Evolutionary conservation across 2,113 vertebrate species (phyloP).

Genomic region (Theropithecus gelada): DNA sequence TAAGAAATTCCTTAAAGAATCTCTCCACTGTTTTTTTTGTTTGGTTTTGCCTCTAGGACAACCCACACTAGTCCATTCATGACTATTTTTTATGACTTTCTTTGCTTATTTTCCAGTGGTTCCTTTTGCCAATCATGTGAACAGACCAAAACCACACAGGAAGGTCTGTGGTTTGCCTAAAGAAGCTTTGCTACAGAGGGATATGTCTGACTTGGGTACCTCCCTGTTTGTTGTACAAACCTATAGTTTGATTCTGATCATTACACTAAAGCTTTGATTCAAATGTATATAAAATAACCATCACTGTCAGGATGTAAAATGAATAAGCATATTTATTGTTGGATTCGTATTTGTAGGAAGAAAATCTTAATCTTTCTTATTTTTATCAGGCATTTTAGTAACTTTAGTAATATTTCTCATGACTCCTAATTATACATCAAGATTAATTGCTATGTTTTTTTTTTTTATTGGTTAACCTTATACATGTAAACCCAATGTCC

Average conservation of each 20-base stretch:
- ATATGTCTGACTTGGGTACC: neutral
- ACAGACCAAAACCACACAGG: neutral
- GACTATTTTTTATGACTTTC: slow-evolving; percentile 32
- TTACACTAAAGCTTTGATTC: slow-evolving; percentile 1
- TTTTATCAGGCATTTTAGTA: slow-evolving; percentile 48
- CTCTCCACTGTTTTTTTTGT: neutral
- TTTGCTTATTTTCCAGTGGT: slow-evolving; percentile 17
- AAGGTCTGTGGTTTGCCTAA: slow-evolving; percentile 15
- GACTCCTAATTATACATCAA: neutral
- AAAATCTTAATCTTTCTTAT: slow-evolving; percentile 24
- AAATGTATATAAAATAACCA: neutral
- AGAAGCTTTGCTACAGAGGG: neutral
- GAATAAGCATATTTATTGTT: slow-evolving; percentile 8
- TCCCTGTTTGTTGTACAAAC: slow-evolving; percentile 4
- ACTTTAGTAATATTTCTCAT: slow-evolving; percentile 1
- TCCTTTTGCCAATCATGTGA: slow-evolving; percentile 38
- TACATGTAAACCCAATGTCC: neutral
- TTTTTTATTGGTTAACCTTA: neutral
- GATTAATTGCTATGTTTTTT: neutral
- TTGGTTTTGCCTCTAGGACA: neutral
- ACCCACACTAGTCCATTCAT: neutral
- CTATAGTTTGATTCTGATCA: slow-evolving; percentile 39
- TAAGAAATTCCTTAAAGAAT: slow-evolving; percentile 3
- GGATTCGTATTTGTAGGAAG: neutral
- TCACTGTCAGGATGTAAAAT: neutral